Evolutionary conservation across 2,113 vertebrate genomes (phyloP), one percentile per base, ranked within the genome.

Genomic region (Cyanistes caeruleus): DNA sequence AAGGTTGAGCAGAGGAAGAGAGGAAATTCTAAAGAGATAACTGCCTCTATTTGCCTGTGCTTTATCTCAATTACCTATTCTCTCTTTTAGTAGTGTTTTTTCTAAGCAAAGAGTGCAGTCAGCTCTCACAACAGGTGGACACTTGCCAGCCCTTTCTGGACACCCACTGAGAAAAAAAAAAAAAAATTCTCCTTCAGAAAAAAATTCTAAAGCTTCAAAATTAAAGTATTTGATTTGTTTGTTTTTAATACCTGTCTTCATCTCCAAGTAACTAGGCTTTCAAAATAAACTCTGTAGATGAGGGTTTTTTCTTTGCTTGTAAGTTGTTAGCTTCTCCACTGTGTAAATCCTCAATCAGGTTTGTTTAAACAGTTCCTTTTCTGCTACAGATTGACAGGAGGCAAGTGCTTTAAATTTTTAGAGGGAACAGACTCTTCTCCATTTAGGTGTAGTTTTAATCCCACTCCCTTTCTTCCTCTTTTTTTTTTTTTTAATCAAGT

Each of bases 381-480:
- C 52, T 83, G 14, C 35, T 76, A 8, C 69, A 67, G 48, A 44
- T 10, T 25, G 30, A 30, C 9, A 53, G 44, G 15, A 43, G 30
- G 28, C 15, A 83, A 13, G 15, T 79, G 7, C 14, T 79, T 79
- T 18, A 77, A 63, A 5, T 12, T 35, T 79, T 83, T 48, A 76
- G 37, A 53, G 13, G 16, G 15, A n/a, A 20, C 3, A 48, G 5
- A 9, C 39, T 76, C 28, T 4, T 65, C 10, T 67, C 7, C 4
- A 31, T 28, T 87, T 43, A 76, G 11, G 19, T 70, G 24, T 27
- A 35, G 6, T 20, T 88, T 65, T 79, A 75, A 58, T 58, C 28
- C 13, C 4, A 41, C 43, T 41, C 16, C 5, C 3, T 2, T 51
- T 9, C 17, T 16, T 8, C 3, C 3, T 10, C 4, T 0, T 11